A percentile compares a stretch with the other conserved stretches of the same genome.
phyloP scores from a whole-genome alignment of 2,888 invertebrate species.

The Ophraella communa region DNA sequence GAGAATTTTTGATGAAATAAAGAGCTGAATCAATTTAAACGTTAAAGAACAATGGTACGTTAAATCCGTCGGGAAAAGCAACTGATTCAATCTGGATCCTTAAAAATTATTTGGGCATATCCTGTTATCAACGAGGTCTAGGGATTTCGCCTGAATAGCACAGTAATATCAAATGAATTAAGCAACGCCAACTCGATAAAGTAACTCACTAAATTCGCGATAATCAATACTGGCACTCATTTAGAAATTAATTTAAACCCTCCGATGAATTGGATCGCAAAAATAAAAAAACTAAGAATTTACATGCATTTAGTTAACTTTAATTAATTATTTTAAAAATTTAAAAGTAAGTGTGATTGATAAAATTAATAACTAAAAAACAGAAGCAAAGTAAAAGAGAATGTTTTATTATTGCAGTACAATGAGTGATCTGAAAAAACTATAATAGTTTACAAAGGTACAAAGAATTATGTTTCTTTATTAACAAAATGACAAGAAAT shows the following conservation, averaged over 20 bases:
- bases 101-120: constrained; percentile 25
- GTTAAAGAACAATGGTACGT: constrained; percentile 18
- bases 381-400: too few relatives aligned
- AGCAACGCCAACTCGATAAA: constrained; percentile 6
- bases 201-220: constrained; percentile 16
- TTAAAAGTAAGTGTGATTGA: too few relatives aligned
- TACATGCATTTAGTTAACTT: background rate
- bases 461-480: too few relatives aligned
- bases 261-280: background rate
- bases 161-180: constrained; percentile 18
- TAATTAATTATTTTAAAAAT: background rate
- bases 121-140: constrained; percentile 23
- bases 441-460: too few relatives aligned
- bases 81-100: constrained; percentile 18
- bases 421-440: too few relatives aligned
- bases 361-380: too few relatives aligned
- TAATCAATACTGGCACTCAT: constrained; percentile 12
- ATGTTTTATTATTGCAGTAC: too few relatives aligned
- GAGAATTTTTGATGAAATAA: constrained; percentile 1
- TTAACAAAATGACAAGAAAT: too few relatives aligned
- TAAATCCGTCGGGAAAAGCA: constrained; percentile 16
- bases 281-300: background rate
- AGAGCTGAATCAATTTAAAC: constrained; percentile 5
- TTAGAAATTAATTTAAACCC: constrained; percentile 4
- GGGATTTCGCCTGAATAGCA: constrained; percentile 14